Conservation (phyloP, 2,888 invertebrate species). For the Cheilosia vulpina region DNA sequence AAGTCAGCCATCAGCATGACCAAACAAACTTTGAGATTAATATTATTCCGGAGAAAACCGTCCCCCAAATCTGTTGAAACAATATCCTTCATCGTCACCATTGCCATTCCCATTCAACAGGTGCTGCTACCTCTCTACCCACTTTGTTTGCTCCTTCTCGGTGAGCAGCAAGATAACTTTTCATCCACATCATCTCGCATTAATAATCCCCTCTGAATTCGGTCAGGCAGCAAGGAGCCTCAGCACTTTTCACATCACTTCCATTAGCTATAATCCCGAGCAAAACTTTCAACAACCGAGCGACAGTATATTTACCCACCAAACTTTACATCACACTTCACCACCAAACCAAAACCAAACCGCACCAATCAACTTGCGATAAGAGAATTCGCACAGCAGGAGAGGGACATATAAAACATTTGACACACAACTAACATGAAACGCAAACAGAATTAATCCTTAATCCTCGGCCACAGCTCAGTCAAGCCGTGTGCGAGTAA, state of each 20-base stretch:
- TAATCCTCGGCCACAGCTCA: constrained; percentile 57
- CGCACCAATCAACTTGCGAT: constrained; percentile 7
- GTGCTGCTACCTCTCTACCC: constrained; percentile 10
- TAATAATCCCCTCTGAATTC: constrained; percentile 39
- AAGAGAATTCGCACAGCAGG: background rate
- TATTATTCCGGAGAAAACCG: constrained; percentile 1
- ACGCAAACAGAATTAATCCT: constrained; percentile 72
- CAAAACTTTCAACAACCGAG: constrained; percentile 38
- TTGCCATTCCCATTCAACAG: constrained; percentile 49
- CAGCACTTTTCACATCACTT: constrained; percentile 31
- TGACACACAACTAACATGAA: constrained; percentile 36
- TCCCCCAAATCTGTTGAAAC: constrained; percentile 9
- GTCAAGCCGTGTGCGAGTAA: constrained; percentile 52
- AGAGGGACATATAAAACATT: constrained; percentile 29
- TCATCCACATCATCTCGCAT: constrained; percentile 40
- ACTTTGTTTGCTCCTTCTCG: background rate
- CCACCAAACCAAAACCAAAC: background rate
- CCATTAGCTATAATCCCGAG: constrained; percentile 46
- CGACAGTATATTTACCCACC: constrained; percentile 3
- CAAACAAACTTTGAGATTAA: constrained; percentile 34
- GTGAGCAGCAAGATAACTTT: constrained; percentile 9
- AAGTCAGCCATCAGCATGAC: constrained; percentile 18
- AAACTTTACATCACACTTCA: constrained; percentile 8
- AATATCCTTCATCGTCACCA: constrained; percentile 12
- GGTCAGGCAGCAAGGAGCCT: constrained; percentile 29